Evolutionary conservation across 2,888 invertebrate species (phyloP).

Genomic region (Oscheius myriophilus): DNA sequence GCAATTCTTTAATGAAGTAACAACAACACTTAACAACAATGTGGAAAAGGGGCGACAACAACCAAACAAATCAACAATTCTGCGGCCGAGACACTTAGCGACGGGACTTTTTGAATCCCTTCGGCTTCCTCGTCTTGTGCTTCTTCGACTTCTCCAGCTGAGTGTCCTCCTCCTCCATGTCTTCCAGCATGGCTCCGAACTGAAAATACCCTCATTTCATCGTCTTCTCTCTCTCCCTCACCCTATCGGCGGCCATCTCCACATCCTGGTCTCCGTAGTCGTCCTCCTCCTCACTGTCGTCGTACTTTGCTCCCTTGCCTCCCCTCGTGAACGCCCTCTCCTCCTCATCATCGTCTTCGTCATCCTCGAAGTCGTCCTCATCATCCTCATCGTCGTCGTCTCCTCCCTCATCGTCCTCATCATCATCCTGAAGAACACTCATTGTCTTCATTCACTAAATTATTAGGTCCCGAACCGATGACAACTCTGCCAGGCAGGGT

Average conservation of each 20-base stretch:
- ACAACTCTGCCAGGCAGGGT: no score
- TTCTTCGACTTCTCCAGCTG: slow-evolving; percentile 32
- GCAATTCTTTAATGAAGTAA: no score
- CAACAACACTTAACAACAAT: no score
- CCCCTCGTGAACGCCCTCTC: slow-evolving; percentile 29
- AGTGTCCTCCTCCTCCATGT: slow-evolving; percentile 51
- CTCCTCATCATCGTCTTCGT: slow-evolving; percentile 33
- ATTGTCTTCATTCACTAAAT: not conserved
- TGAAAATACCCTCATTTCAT: slow-evolving; percentile 11
- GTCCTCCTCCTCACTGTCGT: slow-evolving; percentile 39
- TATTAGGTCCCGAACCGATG: not conserved
- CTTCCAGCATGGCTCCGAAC: slow-evolving; percentile 58
- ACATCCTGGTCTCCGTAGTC: slow-evolving; percentile 42
- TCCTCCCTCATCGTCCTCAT: slow-evolving; percentile 43
- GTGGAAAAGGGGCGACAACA: no score
- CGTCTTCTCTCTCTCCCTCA: not conserved
- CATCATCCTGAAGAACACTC: slow-evolving; percentile 27
- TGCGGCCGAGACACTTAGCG: no score
- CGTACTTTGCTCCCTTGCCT: not conserved
- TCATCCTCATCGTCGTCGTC: slow-evolving; percentile 38
- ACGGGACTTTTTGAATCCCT: slow-evolving; percentile 34
- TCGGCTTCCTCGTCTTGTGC: slow-evolving; percentile 29
- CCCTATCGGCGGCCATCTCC: slow-evolving; percentile 35
- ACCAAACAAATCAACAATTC: no score
- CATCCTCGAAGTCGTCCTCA: slow-evolving; percentile 41